Base-by-base conservation (phyloP, 2,797 vertebrate species). In the Parotocinclus haroldoi region DNA sequence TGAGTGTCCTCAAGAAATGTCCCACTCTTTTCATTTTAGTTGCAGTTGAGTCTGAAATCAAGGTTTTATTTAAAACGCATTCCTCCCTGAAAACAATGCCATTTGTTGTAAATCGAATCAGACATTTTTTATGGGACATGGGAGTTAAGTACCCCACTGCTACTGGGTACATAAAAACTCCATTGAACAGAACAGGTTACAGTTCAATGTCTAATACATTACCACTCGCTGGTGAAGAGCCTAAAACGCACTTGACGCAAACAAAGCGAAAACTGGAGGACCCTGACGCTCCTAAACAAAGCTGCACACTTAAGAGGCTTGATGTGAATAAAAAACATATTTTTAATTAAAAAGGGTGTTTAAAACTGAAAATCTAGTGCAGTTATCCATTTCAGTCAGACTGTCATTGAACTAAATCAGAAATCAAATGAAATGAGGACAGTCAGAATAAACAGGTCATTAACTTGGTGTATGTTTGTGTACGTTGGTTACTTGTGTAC, bases 151-250 rank as follows among this genome's bases (percentile, higher is more conserved):
- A 66, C 19, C 40, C 40, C 70, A 73, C 76, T 73, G 70, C 67
- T 64, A 36, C 50, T 9, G 37, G 63, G 50, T 60, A 60, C 62
- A 75, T 70, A 70, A 73, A 78, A 75, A 73, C 63, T 63, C 56
- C 19, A 73, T 53, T 75, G 60, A 75, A 78, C 62, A 14, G 63
- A 75, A 57, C 59, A 62, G 76, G 70, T 75, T 70, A 78, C 70
- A 75, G 73, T 75, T 78, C 73, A 78, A 73, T 75, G 76, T 78
- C 73, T 70, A 69, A 70, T 75, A 69, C 66, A 70, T 69, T 64
- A 70, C 54, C 68, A 59, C 67, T 73, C 59, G 69, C 71, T 73
- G 50, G 55, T 46, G 60, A 73, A 68, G 67, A 63, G 66, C 67
- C 69, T 49, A 61, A 70, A 75, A 73, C 71, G 48, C 59, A 55